Evolutionary conservation across 2,888 invertebrate genomes (phyloP), one percentile per base, ranked within the genome.

Genomic region (Dorcus parallelipipedus): DNA sequence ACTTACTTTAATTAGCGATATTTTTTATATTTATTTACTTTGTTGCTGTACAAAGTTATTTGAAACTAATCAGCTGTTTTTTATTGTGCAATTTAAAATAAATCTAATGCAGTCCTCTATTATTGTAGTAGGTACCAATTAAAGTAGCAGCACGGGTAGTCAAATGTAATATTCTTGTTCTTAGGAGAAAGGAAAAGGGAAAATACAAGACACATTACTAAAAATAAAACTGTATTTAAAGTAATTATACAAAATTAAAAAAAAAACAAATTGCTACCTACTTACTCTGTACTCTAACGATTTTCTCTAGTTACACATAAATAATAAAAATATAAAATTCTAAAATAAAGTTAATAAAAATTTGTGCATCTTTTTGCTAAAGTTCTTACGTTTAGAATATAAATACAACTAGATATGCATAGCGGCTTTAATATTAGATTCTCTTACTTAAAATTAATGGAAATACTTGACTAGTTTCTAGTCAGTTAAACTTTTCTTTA

Each of bases 161-260:
- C 2, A 2, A 20, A 20, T 20, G 20, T 3, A 20, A 20, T 20
- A 3, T 20, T 3, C 20, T 20, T 20, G 20, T 20, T 3, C 20
- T 20, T 20, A 20, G 10, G 23, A n/a, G 26, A 26, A 38, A 3
- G 14, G 38, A 9, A 14, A 56, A n/a, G 23, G 43, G 51, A 41
- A 23, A 51, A 42, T 53, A 48, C 41, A 20, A 56, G 38, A 41
- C 53, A 58, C 69, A 23, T 10, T 41, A 69, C 69, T 72, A 75
- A 76, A 76, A 76, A 76, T 74, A 76, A 75, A 75, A 72, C 69
- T 76, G 74, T 76, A 76, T 76, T 76, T 73, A 75, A 76, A 71
- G 69, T 72, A 74, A 76, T 74, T 75, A 75, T 76, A 76, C 74
- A 76, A 76, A 75, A 75, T 70, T 73, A 69, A 74, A 74, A 74